A percentile compares a stretch with the other conserved stretches of the same genome.
Evolutionary conservation across 2,797 vertebrate genomes (phyloP).

Genomic region (Pipistrellus nathusii): DNA sequence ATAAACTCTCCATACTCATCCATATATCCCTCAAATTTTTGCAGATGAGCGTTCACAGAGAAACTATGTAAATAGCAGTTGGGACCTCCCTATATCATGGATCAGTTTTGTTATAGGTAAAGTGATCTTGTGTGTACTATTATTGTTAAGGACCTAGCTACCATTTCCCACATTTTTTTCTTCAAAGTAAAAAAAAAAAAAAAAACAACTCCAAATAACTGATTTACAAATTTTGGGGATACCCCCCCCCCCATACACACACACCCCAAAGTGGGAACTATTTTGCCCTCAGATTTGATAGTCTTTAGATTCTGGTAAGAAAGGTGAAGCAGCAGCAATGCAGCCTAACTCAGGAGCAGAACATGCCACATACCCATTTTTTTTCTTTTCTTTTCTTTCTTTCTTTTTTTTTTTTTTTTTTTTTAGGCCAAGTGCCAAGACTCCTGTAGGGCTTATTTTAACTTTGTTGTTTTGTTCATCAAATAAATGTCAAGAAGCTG

Average conservation of each 20-base stretch:
- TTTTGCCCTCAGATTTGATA: background rate
- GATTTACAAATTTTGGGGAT: constrained; percentile 9
- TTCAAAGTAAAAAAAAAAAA: background rate
- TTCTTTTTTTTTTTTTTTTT: too few relatives aligned
- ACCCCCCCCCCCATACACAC: background rate
- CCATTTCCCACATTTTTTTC: background rate
- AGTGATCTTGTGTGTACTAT: background rate
- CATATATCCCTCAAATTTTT: background rate
- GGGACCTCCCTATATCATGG: background rate
- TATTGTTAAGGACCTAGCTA: background rate
- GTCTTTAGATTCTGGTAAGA: background rate
- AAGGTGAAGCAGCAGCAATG: background rate
- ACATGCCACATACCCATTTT: background rate
- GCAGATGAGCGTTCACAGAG: constrained; percentile 6
- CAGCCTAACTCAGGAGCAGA: background rate
- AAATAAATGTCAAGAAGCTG: too few relatives aligned
- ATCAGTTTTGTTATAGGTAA: background rate
- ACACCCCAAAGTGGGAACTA: background rate
- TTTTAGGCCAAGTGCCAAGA: too few relatives aligned
- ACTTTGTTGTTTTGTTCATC: too few relatives aligned
- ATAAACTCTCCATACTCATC: background rate
- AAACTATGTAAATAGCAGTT: background rate
- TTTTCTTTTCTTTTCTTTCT: too few relatives aligned
- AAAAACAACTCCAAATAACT: background rate
- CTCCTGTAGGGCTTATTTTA: too few relatives aligned